Evolutionary conservation across 1,140 invertebrate species (phyloP), one percentile per base, ranked within the genome.

Genomic region (Drosophila varians): DNA sequence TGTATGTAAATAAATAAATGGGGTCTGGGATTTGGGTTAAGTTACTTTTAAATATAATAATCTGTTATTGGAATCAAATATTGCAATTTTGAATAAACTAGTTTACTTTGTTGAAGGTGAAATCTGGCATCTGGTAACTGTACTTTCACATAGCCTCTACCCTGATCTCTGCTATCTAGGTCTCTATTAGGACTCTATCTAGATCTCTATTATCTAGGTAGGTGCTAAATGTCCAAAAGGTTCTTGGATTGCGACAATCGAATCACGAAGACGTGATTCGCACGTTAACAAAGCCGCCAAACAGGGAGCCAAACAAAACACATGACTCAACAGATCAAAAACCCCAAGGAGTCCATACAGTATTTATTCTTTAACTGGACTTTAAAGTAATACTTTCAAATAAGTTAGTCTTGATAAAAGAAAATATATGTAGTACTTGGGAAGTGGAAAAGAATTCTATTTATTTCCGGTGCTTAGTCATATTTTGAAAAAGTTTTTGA

Each of bases 261-360:
- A 66, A 42, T 80, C 74, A 57, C 36, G 12, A 31, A 31, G 28
- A 47, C 71, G 77, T 75, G 77, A 79, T 52, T 75, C 52, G 53
- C 66, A 62, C 76, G 49, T 71, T 79, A 52, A 64, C 31, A 52
- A 60, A 43, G 9, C 46, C 14, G 21, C 25, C 19, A 46, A 42
- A 4, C 25, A 40, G 36, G 23, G 19, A 36, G 25, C 16, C 28
- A 40, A 47, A 46, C 38, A 43, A 56, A 45, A 40, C 42, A 16
- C 26, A 55, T 43, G 28, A 55, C 16, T 38, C 40, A 51, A 72
- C 34, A 28, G 60, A 43, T 45, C 25, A 16, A 51, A 6, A 28
- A 12, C 23, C 26, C 26, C 25, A 36, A n/a, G 19, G 1, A 42
- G 1, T 8, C 8, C 9, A 5, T 16, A 36, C 19, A 48, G 38